A percentile compares a stretch with the other conserved stretches of the same genome.
Conservation (phyloP, 2,797 vertebrate genomes). For the Chlorospingus semifuscus region DNA sequence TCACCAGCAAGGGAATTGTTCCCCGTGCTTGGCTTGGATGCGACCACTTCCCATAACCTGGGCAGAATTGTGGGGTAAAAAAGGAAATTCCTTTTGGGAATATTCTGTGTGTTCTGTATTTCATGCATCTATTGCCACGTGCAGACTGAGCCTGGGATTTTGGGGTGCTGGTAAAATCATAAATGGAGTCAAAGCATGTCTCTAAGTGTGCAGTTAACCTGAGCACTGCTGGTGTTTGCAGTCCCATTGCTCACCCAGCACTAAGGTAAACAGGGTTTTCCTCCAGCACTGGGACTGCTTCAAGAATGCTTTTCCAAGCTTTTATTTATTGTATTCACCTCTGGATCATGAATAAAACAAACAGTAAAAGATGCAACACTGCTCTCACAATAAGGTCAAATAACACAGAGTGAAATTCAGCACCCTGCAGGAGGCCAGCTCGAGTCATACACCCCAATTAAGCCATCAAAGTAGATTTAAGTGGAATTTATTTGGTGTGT, state of each 20-base stretch:
- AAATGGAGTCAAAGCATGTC: neutral
- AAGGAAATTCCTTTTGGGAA: neutral
- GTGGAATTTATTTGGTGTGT: constrained; percentile 48
- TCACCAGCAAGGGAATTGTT: neutral
- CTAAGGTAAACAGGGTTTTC: neutral
- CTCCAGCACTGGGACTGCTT: neutral
- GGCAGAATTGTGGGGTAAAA: neutral
- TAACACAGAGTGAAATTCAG: constrained; percentile 25
- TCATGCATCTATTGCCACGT: rapidly evolving
- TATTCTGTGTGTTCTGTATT: neutral
- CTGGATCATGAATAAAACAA: constrained; percentile 66
- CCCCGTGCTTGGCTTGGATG: neutral
- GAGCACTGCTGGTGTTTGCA: neutral
- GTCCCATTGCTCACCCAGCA: neutral
- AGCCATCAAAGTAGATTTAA: constrained; percentile 61
- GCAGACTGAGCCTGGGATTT: neutral
- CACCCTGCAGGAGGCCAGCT: neutral
- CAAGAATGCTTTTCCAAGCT: neutral
- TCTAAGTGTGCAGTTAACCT: neutral
- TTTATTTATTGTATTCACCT: constrained; percentile 51
- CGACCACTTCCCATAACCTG: neutral
- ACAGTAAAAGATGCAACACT: constrained; percentile 18
- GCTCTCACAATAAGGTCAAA: constrained; percentile 43
- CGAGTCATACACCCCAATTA: constrained; percentile 48
- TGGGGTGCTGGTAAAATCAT: neutral